Evolutionary conservation across 2,113 vertebrate genomes (phyloP), one percentile per base, ranked within the genome.

Genomic region (Climacteris rufus): DNA sequence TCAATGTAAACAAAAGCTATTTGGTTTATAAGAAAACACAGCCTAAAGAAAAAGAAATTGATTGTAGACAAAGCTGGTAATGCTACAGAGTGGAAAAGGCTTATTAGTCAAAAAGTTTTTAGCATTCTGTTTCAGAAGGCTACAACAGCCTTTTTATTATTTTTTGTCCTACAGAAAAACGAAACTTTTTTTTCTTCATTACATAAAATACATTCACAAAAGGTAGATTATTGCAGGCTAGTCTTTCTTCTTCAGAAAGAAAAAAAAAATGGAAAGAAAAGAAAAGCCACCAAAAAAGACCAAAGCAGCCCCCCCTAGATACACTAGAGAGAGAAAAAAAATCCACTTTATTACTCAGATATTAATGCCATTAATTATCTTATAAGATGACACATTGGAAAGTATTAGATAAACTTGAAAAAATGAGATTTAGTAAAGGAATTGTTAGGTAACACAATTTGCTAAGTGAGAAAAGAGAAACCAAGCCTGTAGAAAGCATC

Each of bases 401-500:
- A 85, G 74, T 83, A 94, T 88, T 91, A 95, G 49, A 54, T 85
- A 77, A 83, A 90, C 40, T 79, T 25, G 6, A 40, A 31, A 70
- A 91, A 68, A 74, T 63, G n/a, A 74, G 50, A 69, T 93, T 90
- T 96, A 90, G 92, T 95, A 86, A 69, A 92, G 71, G 47, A 92
- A 69, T 40, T 74, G 90, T 94, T 96, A 94, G 88, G 50, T 31
- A 83, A 90, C 40, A 87, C n/a, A 42, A 66, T 61, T 72, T 80
- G 57, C 66, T 69, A 75, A 87, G 65, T 64, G 35, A 88, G 42
- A 50, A 65, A 80, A 69, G 27, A 87, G n/a, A 83, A 85, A 77
- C 93, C 0, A 79, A 86, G 59, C 15, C 88, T 80, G 12, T 4
- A 64, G 78, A 35, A 83, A 92, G 54, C 59, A 76, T 24, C 61